Conservation (phyloP, 2,888 invertebrate genomes). For the Scelioninae gen. 2 region DNA sequence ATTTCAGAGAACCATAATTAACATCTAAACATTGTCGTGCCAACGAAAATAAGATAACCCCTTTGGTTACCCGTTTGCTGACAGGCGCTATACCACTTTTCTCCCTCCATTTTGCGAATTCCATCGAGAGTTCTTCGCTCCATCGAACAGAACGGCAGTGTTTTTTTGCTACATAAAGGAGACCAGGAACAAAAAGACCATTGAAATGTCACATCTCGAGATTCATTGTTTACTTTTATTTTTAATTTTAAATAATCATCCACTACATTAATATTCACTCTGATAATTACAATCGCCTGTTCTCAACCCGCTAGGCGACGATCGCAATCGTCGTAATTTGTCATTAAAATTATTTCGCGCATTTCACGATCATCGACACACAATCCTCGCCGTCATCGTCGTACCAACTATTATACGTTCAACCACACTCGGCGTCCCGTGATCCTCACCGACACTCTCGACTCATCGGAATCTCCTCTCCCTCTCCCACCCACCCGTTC, state of each 20-base stretch:
- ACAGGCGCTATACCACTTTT: too few relatives aligned
- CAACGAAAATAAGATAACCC: too few relatives aligned
- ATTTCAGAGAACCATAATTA: too few relatives aligned
- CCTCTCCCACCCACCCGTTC: constrained; percentile 44
- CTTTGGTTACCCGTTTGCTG: too few relatives aligned
- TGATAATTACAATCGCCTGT: constrained; percentile 67
- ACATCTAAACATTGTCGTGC: too few relatives aligned
- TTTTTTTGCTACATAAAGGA: background rate
- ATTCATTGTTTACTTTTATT: constrained; percentile 67
- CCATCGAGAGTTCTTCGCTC: too few relatives aligned
- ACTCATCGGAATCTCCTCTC: constrained; percentile 18
- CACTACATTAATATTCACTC: constrained; percentile 71
- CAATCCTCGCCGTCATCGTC: constrained; percentile 58
- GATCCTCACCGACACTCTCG: constrained; percentile 38
- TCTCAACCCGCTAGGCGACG: constrained; percentile 59
- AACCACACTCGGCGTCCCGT: constrained; percentile 56
- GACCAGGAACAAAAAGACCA: constrained; percentile 20
- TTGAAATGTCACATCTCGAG: constrained; percentile 31
- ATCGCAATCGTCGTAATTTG: constrained; percentile 59
- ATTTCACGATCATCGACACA: constrained; percentile 59
- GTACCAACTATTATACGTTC: constrained; percentile 58
- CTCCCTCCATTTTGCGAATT: too few relatives aligned
- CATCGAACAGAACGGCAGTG: too few relatives aligned
- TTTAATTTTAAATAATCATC: constrained; percentile 71
- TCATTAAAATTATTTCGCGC: constrained; percentile 59